Base-by-base conservation (phyloP, 2,888 invertebrate genomes). In the Yponomeuta sedellus region DNA sequence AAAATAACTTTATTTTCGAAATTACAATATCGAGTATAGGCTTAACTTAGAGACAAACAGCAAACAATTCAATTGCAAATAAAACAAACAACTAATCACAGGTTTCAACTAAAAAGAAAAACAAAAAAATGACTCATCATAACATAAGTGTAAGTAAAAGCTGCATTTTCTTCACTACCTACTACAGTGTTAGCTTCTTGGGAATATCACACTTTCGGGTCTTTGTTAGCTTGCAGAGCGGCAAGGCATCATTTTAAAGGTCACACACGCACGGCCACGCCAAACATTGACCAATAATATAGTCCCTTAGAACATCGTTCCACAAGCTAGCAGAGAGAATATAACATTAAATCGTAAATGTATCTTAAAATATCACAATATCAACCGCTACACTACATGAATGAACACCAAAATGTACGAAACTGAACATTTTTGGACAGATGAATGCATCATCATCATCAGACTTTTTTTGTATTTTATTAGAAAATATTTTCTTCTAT, bases 351-450 rank as follows among this genome's bases (percentile, higher is more conserved):
- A 70, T 75, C 72, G 74, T 78, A 80, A 77, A 76, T 79, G 75
- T 82, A 84, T 82, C 80, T 85, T 86, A 85, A 86, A 83, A 87
- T 88, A 89, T 89, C 89, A 90, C 89, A 89, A 82, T 88, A 87
- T 83, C 79, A 86, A 86, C 85, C 85, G 78, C 88, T 86, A 86
- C 79, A 71, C 79, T 81, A 79, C 75, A 69, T 61, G 70, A 25
- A 22, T 52, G 11, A 64, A 56, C 28, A 56, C 28, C n/a, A 64
- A 40, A 64, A 39, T 44, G n/a, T 61, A 52, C 12, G 20, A 28
- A 19, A 39, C 52, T 66, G 68, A 77, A 78, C 74, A 73, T 69
- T 67, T 52, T 52, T 16, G 16, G 16, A 52, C 12, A 52, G 5
- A 52, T 61, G 66, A 67, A 66, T 73, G 68, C 69, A 69, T 71